Base-by-base conservation (phyloP, 2,113 vertebrate genomes). In the Cynoglossus semilaevis region DNA sequence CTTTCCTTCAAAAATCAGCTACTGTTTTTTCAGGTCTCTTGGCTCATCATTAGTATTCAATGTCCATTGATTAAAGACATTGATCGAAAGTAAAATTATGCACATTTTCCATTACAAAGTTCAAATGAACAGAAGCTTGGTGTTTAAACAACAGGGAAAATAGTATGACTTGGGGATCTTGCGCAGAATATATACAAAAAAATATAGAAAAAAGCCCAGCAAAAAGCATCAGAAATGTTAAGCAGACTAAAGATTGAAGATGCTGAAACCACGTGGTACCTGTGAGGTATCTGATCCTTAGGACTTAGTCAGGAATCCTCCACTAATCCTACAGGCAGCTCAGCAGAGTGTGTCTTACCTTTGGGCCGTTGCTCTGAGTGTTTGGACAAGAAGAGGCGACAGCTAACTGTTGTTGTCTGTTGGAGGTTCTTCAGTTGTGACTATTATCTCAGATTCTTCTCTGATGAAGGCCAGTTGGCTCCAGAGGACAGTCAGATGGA, bases 401-500 rank as follows among this genome's bases (percentile, higher is more conserved):
- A 52, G 41, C 29, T 11, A 12, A 41, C 22, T 41, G 49, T 62
- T 41, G 49, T 62, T 37, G 62, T 64, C 61, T 51, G 77, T 60
- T 72, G 58, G 54, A 4, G n/a, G 15, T 4, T 36, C 2, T 65
- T 13, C 2, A 14, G 22, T 45, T n/a, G 51, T 5, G 5, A 51
- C 43, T 59, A 47, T 49, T 37, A 38, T 37, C 8, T 1, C 17
- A 16, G 45, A 15, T 9, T 15, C 57, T 19, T 22, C 13, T 36
- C 63, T 5, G 15, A 87, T 88, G 82, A 90, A 82, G 72, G 64
- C 79, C 57, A 63, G 49, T 1, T 88, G 78, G 79, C 74, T 89
- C 38, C 79, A 86, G 80, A 83, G 29, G 76, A 86, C 86, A 0
- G 80, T 88, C 47, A 56, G 72, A 79, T 90, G 88, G 87, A 90